Conservation (phyloP, 2,113 vertebrate genomes). For the Halichoerus grypus region DNA sequence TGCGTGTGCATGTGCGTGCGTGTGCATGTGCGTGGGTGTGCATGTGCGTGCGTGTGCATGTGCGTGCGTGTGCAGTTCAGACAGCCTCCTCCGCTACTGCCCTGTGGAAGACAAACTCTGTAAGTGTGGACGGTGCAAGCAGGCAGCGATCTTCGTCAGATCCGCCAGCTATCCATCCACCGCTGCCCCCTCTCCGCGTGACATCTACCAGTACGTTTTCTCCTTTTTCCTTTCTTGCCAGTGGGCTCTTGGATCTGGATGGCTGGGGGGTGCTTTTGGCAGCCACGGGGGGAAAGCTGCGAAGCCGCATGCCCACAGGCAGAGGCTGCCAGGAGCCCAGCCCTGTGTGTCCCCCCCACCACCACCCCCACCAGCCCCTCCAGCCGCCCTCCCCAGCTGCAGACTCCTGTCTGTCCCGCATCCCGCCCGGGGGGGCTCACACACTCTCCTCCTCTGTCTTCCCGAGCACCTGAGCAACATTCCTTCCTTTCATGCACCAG, state of each 20-base stretch:
- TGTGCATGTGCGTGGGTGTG: background rate
- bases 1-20: background rate
- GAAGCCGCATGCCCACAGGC: background rate
- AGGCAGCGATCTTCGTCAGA: slow-evolving; percentile 98
- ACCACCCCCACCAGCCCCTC: background rate
- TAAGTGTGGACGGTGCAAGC: slow-evolving; percentile 92
- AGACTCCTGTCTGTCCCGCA: background rate
- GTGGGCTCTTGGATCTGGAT: slow-evolving; percentile 35
- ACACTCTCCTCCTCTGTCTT: background rate
- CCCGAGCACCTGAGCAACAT: background rate
- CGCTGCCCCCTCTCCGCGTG: slow-evolving; percentile 95
- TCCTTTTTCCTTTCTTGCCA: slow-evolving; percentile 65
- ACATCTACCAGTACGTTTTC: slow-evolving; percentile 95
- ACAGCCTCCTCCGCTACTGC: slow-evolving; percentile 90
- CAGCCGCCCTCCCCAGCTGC: background rate
- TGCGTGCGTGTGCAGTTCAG: slow-evolving; percentile 88
- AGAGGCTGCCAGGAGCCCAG: background rate
- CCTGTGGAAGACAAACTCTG: slow-evolving; percentile 94
- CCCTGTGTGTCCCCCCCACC: background rate
- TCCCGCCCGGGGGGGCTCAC: background rate
- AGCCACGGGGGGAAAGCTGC: background rate
- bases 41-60: background rate
- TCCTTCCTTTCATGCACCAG: background rate
- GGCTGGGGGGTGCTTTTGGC: background rate
- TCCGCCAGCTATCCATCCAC: slow-evolving; percentile 98